These are phyloP conservation scores for Cataglyphis rosenhaueri DNA, from an alignment of 2,888 invertebrate species.

Conservation along the genomic window DNA sequence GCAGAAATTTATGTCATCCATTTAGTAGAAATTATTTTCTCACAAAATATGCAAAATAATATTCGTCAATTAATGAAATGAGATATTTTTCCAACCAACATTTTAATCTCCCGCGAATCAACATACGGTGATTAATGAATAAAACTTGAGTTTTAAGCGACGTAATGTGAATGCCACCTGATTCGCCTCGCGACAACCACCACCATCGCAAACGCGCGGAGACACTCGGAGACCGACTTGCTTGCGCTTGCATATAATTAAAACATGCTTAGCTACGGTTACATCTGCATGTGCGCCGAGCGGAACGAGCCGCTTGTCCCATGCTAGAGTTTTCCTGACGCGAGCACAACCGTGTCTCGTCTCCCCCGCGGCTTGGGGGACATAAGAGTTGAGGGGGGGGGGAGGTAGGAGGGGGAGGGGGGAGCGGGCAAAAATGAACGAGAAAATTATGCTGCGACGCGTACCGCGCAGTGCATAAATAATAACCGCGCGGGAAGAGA, in stretches of 20 bases:
- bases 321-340: slow-evolving; percentile 46
- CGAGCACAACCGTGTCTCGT: slow-evolving; percentile 34
- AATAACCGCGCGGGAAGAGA: slow-evolving; percentile 50
- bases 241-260: slow-evolving; percentile 70
- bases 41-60: background rate
- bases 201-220: slow-evolving; percentile 6
- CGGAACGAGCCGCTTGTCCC: slow-evolving; percentile 40
- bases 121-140: slow-evolving; percentile 11
- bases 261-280: slow-evolving; percentile 70
- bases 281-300: slow-evolving; percentile 62
- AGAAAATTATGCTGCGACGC: slow-evolving; percentile 55
- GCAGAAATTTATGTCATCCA: background rate
- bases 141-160: slow-evolving; percentile 20
- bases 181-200: slow-evolving; percentile 18
- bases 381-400: background rate
- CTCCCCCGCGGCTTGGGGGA: slow-evolving; percentile 4
- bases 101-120: slow-evolving; percentile 6
- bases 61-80: slow-evolving; percentile 12
- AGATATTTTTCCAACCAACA: background rate
- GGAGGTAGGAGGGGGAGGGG: background rate
- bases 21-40: background rate
- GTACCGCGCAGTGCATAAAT: slow-evolving; percentile 54
- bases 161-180: slow-evolving; percentile 29
- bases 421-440: slow-evolving; percentile 53
- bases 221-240: background rate